phyloP scores from a whole-genome alignment of 2,797 vertebrate species.

The Sphenopsis melanotis region DNA sequence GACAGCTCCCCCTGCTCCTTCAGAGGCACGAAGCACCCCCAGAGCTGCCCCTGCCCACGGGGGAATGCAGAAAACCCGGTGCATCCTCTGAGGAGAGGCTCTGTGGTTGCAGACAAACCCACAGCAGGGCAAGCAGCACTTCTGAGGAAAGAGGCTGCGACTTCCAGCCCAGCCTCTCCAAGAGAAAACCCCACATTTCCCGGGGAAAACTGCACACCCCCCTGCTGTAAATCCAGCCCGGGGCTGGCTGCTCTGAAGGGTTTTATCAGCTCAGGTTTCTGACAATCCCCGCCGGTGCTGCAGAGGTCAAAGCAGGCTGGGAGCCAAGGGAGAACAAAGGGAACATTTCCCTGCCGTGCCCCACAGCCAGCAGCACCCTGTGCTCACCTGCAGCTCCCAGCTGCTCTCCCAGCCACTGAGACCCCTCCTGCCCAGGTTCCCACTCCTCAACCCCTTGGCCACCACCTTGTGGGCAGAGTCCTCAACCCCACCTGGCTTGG shows the following conservation, averaged over 20 bases:
- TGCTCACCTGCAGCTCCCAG: neutral
- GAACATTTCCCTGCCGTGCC: neutral
- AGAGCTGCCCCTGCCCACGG: neutral
- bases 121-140: accelerated
- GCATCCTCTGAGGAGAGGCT: neutral
- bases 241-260: neutral
- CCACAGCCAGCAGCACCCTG: neutral
- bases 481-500: accelerated
- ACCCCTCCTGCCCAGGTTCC: neutral
- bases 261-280: slow-evolving; percentile 30
- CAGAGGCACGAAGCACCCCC: neutral
- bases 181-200: neutral
- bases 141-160: neutral
- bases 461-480: neutral
- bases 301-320: neutral
- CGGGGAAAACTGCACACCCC: neutral
- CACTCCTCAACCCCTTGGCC: neutral
- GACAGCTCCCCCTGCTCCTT: neutral
- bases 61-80: neutral
- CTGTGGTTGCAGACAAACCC: neutral
- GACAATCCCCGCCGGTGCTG: neutral
- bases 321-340: neutral
- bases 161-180: neutral
- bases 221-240: neutral
- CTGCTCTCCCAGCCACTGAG: neutral